Conservation (phyloP, 2,113 vertebrate species). For the Cottus gobio region DNA sequence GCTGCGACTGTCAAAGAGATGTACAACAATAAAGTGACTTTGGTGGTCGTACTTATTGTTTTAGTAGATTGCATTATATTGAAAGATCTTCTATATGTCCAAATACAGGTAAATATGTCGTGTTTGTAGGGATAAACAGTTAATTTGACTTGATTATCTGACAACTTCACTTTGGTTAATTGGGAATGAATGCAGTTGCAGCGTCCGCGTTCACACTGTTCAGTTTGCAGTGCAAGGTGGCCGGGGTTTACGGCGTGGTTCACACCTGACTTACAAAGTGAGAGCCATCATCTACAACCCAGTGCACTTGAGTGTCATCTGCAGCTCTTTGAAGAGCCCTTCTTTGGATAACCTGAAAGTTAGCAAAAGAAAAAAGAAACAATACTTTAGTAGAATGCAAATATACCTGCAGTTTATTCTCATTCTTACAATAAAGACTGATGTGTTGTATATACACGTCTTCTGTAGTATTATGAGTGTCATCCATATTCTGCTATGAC, state of each 20-base stretch:
- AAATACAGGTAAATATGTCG: conserved; percentile 4
- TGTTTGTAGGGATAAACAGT: not conserved
- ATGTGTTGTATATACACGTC: not conserved
- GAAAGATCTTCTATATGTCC: not conserved
- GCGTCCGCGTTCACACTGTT: conserved; percentile 16
- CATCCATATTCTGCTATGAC: not conserved
- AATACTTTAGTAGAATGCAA: not conserved
- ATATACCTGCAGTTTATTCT: not conserved
- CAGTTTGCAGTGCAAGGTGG: not conserved
- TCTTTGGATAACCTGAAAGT: conserved; percentile 78
- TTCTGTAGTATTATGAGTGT: not conserved
- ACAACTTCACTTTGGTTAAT: conserved; percentile 23
- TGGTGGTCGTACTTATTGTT: not conserved
- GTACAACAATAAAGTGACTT: not conserved
- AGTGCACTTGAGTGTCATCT: conserved; percentile 78
- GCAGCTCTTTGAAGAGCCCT: conserved; percentile 75
- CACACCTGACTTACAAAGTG: conserved; percentile 88
- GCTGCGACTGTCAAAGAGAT: not conserved
- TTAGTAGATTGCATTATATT: not conserved
- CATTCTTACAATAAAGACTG: not conserved
- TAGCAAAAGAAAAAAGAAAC: conserved; percentile 25
- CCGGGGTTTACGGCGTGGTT: conserved; percentile 27
- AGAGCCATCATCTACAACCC: conserved; percentile 84
- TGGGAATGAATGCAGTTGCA: conserved; percentile 9
- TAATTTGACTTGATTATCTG: not conserved